Conservation (phyloP, 1,140 invertebrate genomes). For the Apis laboriosa region DNA sequence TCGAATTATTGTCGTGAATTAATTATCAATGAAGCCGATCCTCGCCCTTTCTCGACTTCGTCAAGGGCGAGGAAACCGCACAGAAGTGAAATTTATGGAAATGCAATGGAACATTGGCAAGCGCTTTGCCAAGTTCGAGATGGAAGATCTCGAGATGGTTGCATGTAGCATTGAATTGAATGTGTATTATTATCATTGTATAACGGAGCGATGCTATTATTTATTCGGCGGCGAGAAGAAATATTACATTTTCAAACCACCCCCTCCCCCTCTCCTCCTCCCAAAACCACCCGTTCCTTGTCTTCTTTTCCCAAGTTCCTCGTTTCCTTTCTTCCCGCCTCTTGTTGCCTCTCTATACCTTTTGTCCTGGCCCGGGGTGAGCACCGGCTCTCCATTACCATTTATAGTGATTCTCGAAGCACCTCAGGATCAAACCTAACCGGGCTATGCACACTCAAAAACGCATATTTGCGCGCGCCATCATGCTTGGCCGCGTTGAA, state of each 20-base stretch:
- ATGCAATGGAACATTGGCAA: constrained; percentile 10
- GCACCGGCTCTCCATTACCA: constrained; percentile 76
- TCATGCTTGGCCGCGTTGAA: constrained; percentile 30
- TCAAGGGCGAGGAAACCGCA: neutral
- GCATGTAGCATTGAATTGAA: constrained; percentile 26
- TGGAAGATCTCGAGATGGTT: neutral
- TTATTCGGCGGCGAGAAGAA: constrained; percentile 71
- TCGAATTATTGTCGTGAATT: neutral
- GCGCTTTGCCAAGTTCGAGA: constrained; percentile 7
- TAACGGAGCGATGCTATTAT: constrained; percentile 66
- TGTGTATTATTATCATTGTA: constrained; percentile 34
- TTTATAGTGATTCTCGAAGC: constrained; percentile 79
- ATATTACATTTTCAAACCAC: constrained; percentile 77
- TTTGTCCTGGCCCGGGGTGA: constrained; percentile 46
- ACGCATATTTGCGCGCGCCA: constrained; percentile 45
- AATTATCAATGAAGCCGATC: neutral
- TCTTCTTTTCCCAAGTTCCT: constrained; percentile 42
- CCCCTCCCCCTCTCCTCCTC: constrained; percentile 3
- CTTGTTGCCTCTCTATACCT: constrained; percentile 24
- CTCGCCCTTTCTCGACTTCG: neutral
- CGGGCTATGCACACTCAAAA: constrained; percentile 61
- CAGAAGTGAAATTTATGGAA: constrained; percentile 27
- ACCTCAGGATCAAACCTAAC: constrained; percentile 57
- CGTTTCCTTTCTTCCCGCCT: neutral
- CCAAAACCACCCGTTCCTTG: neutral